Conservation (phyloP, 2,797 vertebrate species). For the Poeciliopsis gracilis region DNA sequence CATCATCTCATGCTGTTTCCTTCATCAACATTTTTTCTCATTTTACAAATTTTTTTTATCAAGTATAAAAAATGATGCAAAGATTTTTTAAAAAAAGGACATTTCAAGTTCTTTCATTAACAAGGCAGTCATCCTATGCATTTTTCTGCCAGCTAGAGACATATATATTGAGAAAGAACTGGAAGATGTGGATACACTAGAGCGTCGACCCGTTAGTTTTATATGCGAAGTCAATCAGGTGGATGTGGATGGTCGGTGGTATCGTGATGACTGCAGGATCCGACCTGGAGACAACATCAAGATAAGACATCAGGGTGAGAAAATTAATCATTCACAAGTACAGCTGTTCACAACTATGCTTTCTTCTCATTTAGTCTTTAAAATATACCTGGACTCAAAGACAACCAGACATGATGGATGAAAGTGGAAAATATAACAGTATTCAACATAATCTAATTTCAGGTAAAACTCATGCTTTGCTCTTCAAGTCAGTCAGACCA, state of each 20-base stretch:
- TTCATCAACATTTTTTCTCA: neutral
- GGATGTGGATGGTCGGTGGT: slow-evolving; percentile 93
- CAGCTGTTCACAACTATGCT: neutral
- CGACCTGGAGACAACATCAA: slow-evolving; percentile 87
- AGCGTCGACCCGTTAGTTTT: slow-evolving; percentile 86
- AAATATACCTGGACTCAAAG: neutral
- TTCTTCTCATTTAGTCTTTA: neutral
- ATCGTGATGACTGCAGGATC: slow-evolving; percentile 85
- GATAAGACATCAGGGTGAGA: slow-evolving; percentile 89
- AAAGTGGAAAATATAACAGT: neutral
- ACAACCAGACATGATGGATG: too few relatives aligned
- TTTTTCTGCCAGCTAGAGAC: slow-evolving; percentile 83
- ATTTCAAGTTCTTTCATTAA: slow-evolving; percentile 10
- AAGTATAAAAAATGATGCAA: neutral
- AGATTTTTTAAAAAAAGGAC: neutral
- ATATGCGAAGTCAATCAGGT: slow-evolving; percentile 90
- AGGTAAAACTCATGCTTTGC: slow-evolving; percentile 86
- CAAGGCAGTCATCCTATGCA: slow-evolving; percentile 21
- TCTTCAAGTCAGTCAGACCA: slow-evolving; percentile 83
- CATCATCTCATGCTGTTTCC: too few relatives aligned
- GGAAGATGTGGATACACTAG: slow-evolving; percentile 87
- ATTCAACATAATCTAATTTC: slow-evolving; percentile 37
- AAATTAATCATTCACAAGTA: neutral
- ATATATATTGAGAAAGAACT: slow-evolving; percentile 86
- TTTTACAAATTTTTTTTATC: neutral